A percentile compares a stretch with the other conserved stretches of the same genome.
Conservation (phyloP, 2,797 vertebrate species). For the Cuculus canorus region DNA sequence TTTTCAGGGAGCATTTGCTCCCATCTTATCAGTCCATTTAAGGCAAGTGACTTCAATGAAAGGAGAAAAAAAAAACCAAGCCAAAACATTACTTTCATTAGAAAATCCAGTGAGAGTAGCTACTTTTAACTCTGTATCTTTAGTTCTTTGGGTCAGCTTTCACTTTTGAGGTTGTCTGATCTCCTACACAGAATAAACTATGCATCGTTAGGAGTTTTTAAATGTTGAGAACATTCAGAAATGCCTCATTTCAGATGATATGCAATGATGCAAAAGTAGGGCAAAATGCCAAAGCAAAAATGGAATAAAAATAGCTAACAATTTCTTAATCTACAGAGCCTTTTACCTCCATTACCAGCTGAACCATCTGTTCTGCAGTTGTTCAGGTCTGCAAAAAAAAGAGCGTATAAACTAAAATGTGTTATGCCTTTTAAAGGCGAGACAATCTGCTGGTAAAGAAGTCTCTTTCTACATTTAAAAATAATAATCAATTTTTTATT, state of each 20-base stretch:
- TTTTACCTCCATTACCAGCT: conserved; percentile 41
- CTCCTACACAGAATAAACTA: not conserved
- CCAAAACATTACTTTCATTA: not conserved
- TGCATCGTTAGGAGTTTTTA: not conserved
- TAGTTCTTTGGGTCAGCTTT: not conserved
- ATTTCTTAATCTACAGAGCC: conserved; percentile 32
- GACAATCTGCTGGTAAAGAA: not conserved
- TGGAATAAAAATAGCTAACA: not conserved
- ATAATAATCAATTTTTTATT: not conserved
- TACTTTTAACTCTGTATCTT: not conserved
- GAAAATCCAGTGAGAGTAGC: not conserved
- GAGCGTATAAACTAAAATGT: not conserved
- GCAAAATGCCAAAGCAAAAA: conserved; percentile 31
- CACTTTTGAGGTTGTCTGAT: not conserved
- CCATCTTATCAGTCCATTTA: not conserved
- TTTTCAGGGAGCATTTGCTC: not conserved
- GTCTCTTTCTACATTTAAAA: not conserved
- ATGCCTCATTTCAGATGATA: not conserved
- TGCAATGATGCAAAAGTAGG: not conserved
- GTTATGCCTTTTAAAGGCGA: not conserved
- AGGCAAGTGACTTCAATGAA: not conserved
- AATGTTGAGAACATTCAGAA: not conserved
- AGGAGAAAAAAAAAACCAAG: not conserved
- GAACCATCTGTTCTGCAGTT: conserved; percentile 51
- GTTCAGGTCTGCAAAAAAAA: conserved; percentile 7